Evolutionary conservation across 2,113 vertebrate species (phyloP), one percentile per base, ranked within the genome.

Genomic region (Hassar affinis): DNA sequence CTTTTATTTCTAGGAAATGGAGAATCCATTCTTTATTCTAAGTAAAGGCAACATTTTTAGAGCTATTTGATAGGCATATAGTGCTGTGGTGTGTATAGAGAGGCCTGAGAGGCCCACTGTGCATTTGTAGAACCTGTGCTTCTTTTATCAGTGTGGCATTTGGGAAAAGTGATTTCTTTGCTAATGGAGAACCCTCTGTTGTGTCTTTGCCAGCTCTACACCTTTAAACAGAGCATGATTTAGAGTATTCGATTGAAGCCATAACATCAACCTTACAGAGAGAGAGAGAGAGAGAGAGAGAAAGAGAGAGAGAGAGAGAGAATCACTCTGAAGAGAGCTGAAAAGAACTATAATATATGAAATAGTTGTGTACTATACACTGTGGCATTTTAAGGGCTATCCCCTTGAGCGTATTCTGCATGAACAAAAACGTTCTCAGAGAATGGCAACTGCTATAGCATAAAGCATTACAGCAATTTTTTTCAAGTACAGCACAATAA

Each of bases 181-280:
- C 92, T 88, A 89, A 92, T 91, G 90, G 90, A 89, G 90, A 88
- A 86, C 88, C 87, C 91, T 85, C 83, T 86, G 83, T 89, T 89
- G 90, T 91, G 61, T 74, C 62, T 82, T 85, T 85, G 80, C 82
- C 80, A 57, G 30, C 85, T 86, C 72, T 90, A 85, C 87, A 88
- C 88, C 91, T 91, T 88, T 89, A 91, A 92, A 89, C 89, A 91
- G 88, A 87, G 84, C 84, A 79, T 90, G 92, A 92, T 94, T 94
- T 93, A 93, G 86, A 93, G 86, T 77, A 83, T 62, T 85, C 86
- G 90, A 91, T 91, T 92, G 90, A 93, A 94, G 92, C 90, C 88
- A 80, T 75, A 91, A 91, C 92, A 93, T 94, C 92, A 94, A 92
- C 91, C 87, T 82, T 62, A 84, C 89, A 87, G 90, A 90, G 88